Evolutionary conservation across 2,797 vertebrate species (phyloP).

Genomic region (Xyrichtys novacula): DNA sequence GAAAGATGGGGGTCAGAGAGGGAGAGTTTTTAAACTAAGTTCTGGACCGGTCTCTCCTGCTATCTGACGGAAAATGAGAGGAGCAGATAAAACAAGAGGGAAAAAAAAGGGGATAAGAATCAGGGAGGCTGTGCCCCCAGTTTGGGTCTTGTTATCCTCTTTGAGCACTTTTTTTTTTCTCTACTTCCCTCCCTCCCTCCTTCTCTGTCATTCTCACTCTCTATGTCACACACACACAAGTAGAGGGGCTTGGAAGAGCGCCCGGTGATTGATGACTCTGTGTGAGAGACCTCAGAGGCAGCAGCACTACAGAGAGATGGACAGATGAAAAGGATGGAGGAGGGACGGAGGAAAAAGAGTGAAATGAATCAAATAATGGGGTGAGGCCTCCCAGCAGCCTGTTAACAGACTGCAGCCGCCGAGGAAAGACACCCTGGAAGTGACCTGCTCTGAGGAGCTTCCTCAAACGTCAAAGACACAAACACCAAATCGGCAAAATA

Average conservation of each 20-base stretch:
- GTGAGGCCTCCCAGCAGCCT: constrained; percentile 48
- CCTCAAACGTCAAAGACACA: constrained; percentile 15
- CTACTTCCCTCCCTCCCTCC: constrained; percentile 49
- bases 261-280: constrained; percentile 73
- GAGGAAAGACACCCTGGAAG: constrained; percentile 41
- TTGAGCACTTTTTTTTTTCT: constrained; percentile 44
- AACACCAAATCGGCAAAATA: too few species aligned
- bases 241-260: constrained; percentile 46
- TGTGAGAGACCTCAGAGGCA: constrained; percentile 70
- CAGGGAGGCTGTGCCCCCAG: constrained; percentile 28
- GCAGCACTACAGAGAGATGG: constrained; percentile 67
- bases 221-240: constrained; percentile 31
- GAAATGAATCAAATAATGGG: constrained; percentile 59
- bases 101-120: constrained; percentile 7
- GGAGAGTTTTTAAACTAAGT: constrained; percentile 8
- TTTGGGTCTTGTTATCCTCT: constrained; percentile 40
- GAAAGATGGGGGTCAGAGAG: constrained; percentile 14
- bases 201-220: constrained; percentile 54
- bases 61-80: constrained; percentile 14
- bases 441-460: constrained; percentile 17
- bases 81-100: neutral
- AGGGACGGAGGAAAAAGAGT: constrained; percentile 41
- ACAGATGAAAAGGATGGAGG: constrained; percentile 71
- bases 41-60: constrained; percentile 7
- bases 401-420: constrained; percentile 40